Evolutionary conservation across 2,888 invertebrate species (phyloP).

Genomic region (Eristalis arbustorum): DNA sequence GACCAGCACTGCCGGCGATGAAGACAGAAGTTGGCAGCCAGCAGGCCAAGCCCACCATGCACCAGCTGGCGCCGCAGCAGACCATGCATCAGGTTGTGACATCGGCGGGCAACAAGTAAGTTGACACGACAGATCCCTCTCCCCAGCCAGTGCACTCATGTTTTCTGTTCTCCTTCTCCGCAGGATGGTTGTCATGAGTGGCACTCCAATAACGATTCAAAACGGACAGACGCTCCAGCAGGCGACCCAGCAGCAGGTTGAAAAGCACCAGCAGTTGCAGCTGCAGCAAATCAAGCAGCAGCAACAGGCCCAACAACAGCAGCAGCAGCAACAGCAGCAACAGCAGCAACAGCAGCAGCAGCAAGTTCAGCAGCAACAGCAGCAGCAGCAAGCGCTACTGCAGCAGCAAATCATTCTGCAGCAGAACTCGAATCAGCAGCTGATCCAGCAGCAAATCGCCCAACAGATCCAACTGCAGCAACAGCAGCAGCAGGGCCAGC

Average conservation of each 20-base stretch:
- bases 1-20: conserved; percentile 85
- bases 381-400: conserved; percentile 76
- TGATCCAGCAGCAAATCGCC: conserved; percentile 76
- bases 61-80: conserved; percentile 78
- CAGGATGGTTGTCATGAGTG: conserved; percentile 80
- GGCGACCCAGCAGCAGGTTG: conserved; percentile 79
- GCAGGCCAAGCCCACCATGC: conserved; percentile 81
- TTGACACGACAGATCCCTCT: conserved; percentile 15
- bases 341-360: conserved; percentile 70
- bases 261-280: conserved; percentile 74
- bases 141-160: neutral
- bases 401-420: conserved; percentile 76
- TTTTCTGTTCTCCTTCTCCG: conserved; percentile 14
- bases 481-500: conserved; percentile 74
- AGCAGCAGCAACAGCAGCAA: conserved; percentile 75
- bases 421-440: conserved; percentile 74
- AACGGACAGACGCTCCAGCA: conserved; percentile 78
- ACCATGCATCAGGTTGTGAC: conserved; percentile 81
- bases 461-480: conserved; percentile 75
- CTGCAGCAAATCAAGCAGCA: conserved; percentile 47
- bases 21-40: conserved; percentile 87
- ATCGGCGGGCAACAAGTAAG: conserved; percentile 82
- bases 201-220: conserved; percentile 78
- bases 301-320: conserved; percentile 73
- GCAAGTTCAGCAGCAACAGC: conserved; percentile 77